Base-by-base conservation (phyloP, 2,888 invertebrate genomes). In the Biston betularia region DNA sequence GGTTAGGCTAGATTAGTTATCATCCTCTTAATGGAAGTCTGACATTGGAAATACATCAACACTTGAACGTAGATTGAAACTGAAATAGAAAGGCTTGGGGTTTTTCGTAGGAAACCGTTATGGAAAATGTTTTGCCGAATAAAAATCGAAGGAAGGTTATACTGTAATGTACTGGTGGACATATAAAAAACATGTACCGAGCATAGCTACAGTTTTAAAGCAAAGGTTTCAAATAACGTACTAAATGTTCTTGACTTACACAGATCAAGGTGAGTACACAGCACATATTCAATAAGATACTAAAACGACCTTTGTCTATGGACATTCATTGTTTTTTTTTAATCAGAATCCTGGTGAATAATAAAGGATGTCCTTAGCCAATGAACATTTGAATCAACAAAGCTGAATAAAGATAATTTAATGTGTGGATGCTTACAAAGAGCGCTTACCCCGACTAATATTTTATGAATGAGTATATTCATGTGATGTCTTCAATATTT, bases 301-400 rank as follows among this genome's bases (percentile, higher is more conserved):
- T 81, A 72, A 77, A 73, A 74, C 79, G 89, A 88, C 91, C 91
- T 91, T 84, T 85, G 77, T 78, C 76, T 88, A 83, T 84, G 83
- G 83, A 86, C 84, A 85, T 77, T 87, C 84, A 87, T 88, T 88
- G 88, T 86, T 81, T 89, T 85, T 54, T 84, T 86, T 79, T 84
- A 83, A 85, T 83, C 72, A 81, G 88, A 89, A 90, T 89, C 89
- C 89, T 90, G 90, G 88, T 85, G 81, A 80, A 88, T 89, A 89
- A 90, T 89, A 86, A 88, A 87, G 83, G 79, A 83, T 84, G 89
- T 89, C 88, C 87, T 90, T 88, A 82, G 77, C 63, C 80, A 84
- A 75, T 78, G 78, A 83, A 83, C 88, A 88, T 83, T 87, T 90
- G 88, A 85, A 80, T 82, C 87, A 88, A 90, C 84, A 89, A 85